Evolutionary conservation across 2,113 vertebrate genomes (phyloP), one percentile per base, ranked within the genome.

Genomic region (Hylia prasina): DNA sequence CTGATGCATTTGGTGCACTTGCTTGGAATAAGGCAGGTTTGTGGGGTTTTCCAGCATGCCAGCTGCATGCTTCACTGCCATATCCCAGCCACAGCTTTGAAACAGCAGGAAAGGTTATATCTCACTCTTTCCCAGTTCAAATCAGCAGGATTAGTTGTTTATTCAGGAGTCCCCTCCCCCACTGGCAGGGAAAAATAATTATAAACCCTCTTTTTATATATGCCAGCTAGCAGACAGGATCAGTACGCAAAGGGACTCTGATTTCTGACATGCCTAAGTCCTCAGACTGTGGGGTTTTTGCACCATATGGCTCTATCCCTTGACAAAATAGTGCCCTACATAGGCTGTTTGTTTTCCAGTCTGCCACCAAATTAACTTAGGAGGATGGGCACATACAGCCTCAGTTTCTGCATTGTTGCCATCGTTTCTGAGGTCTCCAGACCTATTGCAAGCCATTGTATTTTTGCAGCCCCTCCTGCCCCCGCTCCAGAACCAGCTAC

Each of bases 191-290:
- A 44, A 93, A 83, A 89, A 78, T 56, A 48, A 71, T 65, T 66
- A 63, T 54, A 84, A 90, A 57, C 40, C 47, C 57, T 23, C 39
- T 77, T 83, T 87, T 73, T 35, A 33, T 50, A 13, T 40, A 15
- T 25, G 28, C 53, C 48, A 75, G 40, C 56, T 44, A 91, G 61
- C 51, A 90, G 84, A 35, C 51, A 80, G 53, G 71, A 91, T 96
- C 79, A 57, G 30, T n/a, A 64, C 0, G 5, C 69, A 61, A 31
- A 90, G 85, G 90, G 87, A 94, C 77, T 96, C 93, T 80, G 63
- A 91, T 95, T 97, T 93, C 92, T 97, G 91, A 87, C 84, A 70
- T 57, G 68, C 79, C 82, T 94, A 87, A 96, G 87, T 79, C 53
- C 81, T 81, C 86, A 91, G 75, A 96, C 66, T 51, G 28, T 27